A percentile compares a stretch with the other conserved stretches of the same genome.
Conservation (phyloP, 1,140 invertebrate genomes). For the Stratiolaelaps scimitus region DNA sequence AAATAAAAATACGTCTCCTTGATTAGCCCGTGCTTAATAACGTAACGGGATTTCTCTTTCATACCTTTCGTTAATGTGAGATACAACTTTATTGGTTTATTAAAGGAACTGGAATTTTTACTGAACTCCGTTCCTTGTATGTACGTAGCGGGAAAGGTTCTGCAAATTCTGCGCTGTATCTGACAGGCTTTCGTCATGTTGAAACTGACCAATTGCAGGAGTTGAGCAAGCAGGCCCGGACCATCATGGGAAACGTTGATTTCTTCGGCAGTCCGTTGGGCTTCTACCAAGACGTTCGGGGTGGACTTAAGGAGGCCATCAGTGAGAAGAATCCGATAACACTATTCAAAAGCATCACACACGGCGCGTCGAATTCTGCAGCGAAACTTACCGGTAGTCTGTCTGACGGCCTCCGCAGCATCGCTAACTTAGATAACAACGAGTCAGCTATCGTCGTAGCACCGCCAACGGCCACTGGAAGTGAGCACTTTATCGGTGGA, state of each 20-base stretch:
- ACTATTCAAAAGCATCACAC: constrained; percentile 85
- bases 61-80: too few relatives aligned
- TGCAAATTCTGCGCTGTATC: too few relatives aligned
- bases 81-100: too few relatives aligned
- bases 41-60: too few relatives aligned
- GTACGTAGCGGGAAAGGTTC: too few relatives aligned
- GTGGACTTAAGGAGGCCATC: constrained; percentile 80
- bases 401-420: not conserved
- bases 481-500: not conserved
- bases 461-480: not conserved
- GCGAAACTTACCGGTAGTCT: constrained; percentile 65
- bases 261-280: constrained; percentile 94
- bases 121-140: too few relatives aligned
- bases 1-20: too few relatives aligned
- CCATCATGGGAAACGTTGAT: constrained; percentile 88
- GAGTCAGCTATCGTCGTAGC: not conserved
- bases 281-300: constrained; percentile 84
- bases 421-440: constrained; percentile 18
- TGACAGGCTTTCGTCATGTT: too few relatives aligned
- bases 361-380: constrained; percentile 89
- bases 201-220: constrained; percentile 48
- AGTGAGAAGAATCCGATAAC: constrained; percentile 75
- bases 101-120: too few relatives aligned
- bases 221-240: constrained; percentile 82
- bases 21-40: too few relatives aligned